Evolutionary conservation across 2,797 vertebrate genomes (phyloP), one percentile per base, ranked within the genome.

Genomic region (Myotis myotis): DNA sequence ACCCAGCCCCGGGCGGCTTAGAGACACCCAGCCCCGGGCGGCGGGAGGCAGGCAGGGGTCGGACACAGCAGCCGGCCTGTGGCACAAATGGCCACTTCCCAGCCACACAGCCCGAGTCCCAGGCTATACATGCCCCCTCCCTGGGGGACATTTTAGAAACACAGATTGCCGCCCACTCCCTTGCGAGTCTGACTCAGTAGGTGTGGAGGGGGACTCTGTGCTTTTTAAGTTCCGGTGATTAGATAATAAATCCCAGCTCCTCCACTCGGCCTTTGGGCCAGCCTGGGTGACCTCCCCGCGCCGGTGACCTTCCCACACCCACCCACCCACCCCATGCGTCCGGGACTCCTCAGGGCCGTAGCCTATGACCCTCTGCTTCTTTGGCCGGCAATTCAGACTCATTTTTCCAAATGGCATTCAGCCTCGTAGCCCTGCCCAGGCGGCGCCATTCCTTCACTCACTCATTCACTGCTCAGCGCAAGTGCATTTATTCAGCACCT

Each of bases 21-120:
- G 49, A 89, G 83, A 16, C 20, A 16, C 8, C 8, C 16, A 12
- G 81, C 22, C 36, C 20, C 3, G 2, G 25, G 15, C 13, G 7
- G 22, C 1, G 0, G 3, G 6, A 6, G 47, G 12, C 4, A 8
- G 57, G 51, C n/a, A 20, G 7, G 20, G 3, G 8, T 0, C 6
- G 57, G 51, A 23, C 6, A 33, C 22, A 23, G 25, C 28, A n/a
- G 79, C 36, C 64, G 72, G n/a, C 10, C 33, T 38, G 6, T 30
- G 15, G n/a, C 41, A 15, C 23, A 38, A n/a, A 60, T 8, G 28
- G 3, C 9, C 30, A 8, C 17, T 30, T 66, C 41, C 15, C 0
- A 0, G 36, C 25, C 57, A 53, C 19, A 0, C 28, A 33, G n/a
- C 16, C 8, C 2, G 22, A 23, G 5, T 16, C 60, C 49, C 81